Percentiles rank a stretch among this genome's conserved stretches.
Evolutionary conservation across 2,888 invertebrate species (phyloP).

Genomic region (Entomobrya multifasciata): DNA sequence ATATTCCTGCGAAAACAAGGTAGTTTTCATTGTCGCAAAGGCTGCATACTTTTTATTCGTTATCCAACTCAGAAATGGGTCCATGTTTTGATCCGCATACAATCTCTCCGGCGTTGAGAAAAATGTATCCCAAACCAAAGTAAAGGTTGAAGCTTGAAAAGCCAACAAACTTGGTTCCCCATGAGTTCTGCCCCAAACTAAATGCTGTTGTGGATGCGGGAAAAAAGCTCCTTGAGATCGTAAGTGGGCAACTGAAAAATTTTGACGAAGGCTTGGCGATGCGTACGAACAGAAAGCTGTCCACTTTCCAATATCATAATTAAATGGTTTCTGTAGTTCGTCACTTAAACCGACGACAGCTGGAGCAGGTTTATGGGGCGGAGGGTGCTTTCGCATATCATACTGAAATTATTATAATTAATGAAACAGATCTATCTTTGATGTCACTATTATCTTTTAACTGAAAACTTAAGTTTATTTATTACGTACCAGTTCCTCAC

Average conservation of each 20-base stretch:
- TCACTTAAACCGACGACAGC: too few relatives aligned
- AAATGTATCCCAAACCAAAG: conserved; percentile 59
- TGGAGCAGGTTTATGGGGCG: not conserved
- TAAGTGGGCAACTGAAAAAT: conserved; percentile 46
- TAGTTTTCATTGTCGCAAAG: conserved; percentile 41
- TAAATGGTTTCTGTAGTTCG: conserved; percentile 1
- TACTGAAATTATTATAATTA: too few relatives aligned
- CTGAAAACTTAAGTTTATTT: too few relatives aligned
- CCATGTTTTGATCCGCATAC: conserved; percentile 44
- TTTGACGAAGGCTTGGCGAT: conserved; percentile 57
- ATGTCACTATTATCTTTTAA: too few relatives aligned
- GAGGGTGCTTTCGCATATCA: too few relatives aligned
- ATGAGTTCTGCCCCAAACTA: conserved; percentile 24
- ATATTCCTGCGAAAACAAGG: not conserved
- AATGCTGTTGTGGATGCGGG: conserved; percentile 70
- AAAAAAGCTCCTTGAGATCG: conserved; percentile 51
- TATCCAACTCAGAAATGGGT: conserved; percentile 68
- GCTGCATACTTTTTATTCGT: conserved; percentile 19
- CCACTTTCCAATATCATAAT: conserved; percentile 50
- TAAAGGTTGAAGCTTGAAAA: conserved; percentile 69
- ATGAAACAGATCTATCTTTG: too few relatives aligned
- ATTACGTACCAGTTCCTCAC: not conserved
- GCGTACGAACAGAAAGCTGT: conserved; percentile 64
- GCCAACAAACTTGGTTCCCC: conserved; percentile 56
- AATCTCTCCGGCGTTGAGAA: conserved; percentile 16